Evolutionary conservation across 2,888 invertebrate genomes (phyloP).

Genomic region (Ypsolopha sequella): DNA sequence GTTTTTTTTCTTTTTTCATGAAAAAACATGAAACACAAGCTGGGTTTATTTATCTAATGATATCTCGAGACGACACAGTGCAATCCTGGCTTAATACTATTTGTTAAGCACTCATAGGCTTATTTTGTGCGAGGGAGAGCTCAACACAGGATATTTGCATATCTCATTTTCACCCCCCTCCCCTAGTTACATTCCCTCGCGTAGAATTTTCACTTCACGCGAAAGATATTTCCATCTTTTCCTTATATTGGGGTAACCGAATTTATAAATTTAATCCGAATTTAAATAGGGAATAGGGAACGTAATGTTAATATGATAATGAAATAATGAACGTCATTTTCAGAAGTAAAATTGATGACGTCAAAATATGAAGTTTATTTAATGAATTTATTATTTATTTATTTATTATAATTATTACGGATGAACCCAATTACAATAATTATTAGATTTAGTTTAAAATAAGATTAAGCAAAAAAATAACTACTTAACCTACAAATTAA

Average conservation of each 20-base stretch:
- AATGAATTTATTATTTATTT: too few relatives aligned
- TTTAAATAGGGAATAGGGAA: background rate
- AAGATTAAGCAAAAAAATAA: too few relatives aligned
- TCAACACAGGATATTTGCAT: conserved; percentile 57
- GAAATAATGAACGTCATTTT: too few relatives aligned
- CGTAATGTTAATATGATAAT: too few relatives aligned
- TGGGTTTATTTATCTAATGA: conserved; percentile 28
- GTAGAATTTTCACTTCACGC: conserved; percentile 46
- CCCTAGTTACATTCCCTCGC: conserved; percentile 31
- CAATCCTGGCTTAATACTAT: conserved; percentile 46
- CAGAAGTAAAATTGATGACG: too few relatives aligned
- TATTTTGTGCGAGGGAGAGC: conserved; percentile 40
- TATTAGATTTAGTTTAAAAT: too few relatives aligned
- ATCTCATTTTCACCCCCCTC: conserved; percentile 60
- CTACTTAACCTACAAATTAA: too few relatives aligned
- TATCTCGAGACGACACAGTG: conserved; percentile 20
- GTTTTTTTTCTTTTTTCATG: too few relatives aligned
- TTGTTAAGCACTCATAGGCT: conserved; percentile 54
- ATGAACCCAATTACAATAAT: too few relatives aligned
- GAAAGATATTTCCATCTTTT: conserved; percentile 25
- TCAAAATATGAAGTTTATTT: too few relatives aligned
- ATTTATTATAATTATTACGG: too few relatives aligned
- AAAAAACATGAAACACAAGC: conserved; percentile 11
- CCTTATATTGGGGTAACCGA: conserved; percentile 13
- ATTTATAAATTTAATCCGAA: conserved; percentile 4